Evolutionary conservation across 2,797 vertebrate genomes (phyloP).

Genomic region (Sebastes aleutianus): DNA sequence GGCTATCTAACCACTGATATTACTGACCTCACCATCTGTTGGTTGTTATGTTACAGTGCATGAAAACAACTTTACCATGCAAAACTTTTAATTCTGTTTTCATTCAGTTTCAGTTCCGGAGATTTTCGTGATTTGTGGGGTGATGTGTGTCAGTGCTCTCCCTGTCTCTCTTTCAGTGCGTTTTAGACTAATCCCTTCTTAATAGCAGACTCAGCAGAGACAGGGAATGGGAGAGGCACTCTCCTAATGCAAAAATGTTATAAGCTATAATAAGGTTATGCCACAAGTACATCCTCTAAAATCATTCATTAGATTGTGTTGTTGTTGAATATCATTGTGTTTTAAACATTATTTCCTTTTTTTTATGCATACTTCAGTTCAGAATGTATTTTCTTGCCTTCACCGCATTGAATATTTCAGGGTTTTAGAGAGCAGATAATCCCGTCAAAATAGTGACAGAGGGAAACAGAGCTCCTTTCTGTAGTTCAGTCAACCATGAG

Average conservation of each 20-base stretch:
- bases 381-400: background rate
- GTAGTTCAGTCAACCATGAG: slow-evolving; percentile 54
- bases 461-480: slow-evolving; percentile 50
- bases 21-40: background rate
- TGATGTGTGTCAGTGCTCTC: background rate
- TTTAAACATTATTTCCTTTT: background rate
- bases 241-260: slow-evolving; percentile 15
- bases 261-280: background rate
- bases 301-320: background rate
- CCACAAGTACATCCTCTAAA: background rate
- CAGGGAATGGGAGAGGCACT: slow-evolving; percentile 3
- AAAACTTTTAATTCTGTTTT: background rate
- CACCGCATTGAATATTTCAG: slow-evolving; percentile 11
- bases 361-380: background rate
- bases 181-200: slow-evolving; percentile 40
- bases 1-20: background rate
- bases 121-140: background rate
- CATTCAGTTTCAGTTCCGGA: background rate
- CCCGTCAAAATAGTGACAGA: slow-evolving; percentile 53
- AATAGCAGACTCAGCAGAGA: slow-evolving; percentile 18
- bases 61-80: background rate
- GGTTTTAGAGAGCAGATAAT: slow-evolving; percentile 28
- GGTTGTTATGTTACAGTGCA: background rate
- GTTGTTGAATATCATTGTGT: background rate
- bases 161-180: slow-evolving; percentile 3